phyloP scores from a whole-genome alignment of 2,113 vertebrate genomes.

The Pleuronectes platessa region DNA sequence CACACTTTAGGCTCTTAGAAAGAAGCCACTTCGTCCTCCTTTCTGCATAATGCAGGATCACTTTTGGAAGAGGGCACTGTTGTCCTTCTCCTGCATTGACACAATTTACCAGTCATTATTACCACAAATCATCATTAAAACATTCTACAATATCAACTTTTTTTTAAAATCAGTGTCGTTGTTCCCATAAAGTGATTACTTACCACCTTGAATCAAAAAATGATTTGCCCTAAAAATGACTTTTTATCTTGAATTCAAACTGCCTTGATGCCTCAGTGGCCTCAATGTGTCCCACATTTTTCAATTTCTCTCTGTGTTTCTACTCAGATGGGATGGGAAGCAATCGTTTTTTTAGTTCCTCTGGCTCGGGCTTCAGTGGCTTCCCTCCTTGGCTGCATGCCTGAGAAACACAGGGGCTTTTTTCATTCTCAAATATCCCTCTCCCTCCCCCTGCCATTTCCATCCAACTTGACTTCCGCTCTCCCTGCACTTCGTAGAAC shows the following conservation, averaged over 20 bases:
- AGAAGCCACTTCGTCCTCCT: conserved; percentile 18
- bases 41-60: conserved; percentile 65
- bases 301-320: conserved; percentile 22
- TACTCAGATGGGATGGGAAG: conserved; percentile 52
- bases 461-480: conserved; percentile 41
- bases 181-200: neutral
- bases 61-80: conserved; percentile 41
- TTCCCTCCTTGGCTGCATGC: conserved; percentile 66
- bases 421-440: conserved; percentile 56
- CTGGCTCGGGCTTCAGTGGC: conserved; percentile 61
- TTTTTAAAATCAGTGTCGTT: neutral
- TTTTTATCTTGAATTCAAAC: conserved; percentile 3
- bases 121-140: neutral
- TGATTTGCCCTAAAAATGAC: neutral
- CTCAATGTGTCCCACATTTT: conserved; percentile 1
- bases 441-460: neutral
- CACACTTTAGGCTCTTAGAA: conserved; percentile 3
- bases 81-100: conserved; percentile 43
- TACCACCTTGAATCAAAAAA: neutral
- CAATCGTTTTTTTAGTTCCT: conserved; percentile 45
- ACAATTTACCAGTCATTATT: conserved; percentile 34
- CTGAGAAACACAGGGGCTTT: conserved; percentile 56
- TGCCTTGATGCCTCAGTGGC: neutral
- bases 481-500: conserved; percentile 11
- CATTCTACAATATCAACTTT: neutral